Base-by-base conservation (phyloP, 2,113 vertebrate species). In the Grantiella picta region DNA sequence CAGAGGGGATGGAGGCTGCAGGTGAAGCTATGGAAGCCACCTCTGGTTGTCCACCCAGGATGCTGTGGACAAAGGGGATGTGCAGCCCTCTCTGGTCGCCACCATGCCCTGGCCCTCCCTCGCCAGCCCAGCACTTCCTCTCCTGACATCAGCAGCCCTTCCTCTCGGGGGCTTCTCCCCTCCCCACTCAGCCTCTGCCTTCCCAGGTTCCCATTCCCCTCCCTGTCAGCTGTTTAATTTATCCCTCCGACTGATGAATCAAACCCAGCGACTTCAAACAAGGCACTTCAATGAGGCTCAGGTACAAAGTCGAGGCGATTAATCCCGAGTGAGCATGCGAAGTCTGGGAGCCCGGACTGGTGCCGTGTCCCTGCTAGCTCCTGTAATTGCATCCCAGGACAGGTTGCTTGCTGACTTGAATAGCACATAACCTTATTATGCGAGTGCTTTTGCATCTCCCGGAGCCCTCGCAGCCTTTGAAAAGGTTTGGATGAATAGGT, bases 361-460 rank as follows among this genome's bases (percentile, higher is more conserved):
- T 38, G 87, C 91, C 60, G 50, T 45, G 89, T 80, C 92, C 86
- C 89, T 13, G 38, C 94, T 50, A 9, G 36, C 71, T 22, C 11
- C 9, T 12, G 63, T 92, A 82, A 79, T 80, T 68, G 92, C 94
- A 92, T 95, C 95, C 94, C 52, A 65, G 96, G 96, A 94, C 95
- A 86, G 47, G 35, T 56, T 69, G 82, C 94, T 57, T 10, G 66
- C 75, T 81, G 92, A 88, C 80, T 90, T 53, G 85, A 93, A 85
- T 88, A 77, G 85, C 96, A 85, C 61, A 28, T 90, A 95, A 94
- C 96, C 96, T 96, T 96, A 96, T 96, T 97, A 96, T 91, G 95
- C 90, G 23, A 69, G 85, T 64, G 71, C 90, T 85, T 23, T 49
- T 89, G 28, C 90, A 38, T 77, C 76, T 93, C 92, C 79, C 3